Base-by-base conservation (phyloP, 2,797 vertebrate genomes). In the Dallia pectoralis region DNA sequence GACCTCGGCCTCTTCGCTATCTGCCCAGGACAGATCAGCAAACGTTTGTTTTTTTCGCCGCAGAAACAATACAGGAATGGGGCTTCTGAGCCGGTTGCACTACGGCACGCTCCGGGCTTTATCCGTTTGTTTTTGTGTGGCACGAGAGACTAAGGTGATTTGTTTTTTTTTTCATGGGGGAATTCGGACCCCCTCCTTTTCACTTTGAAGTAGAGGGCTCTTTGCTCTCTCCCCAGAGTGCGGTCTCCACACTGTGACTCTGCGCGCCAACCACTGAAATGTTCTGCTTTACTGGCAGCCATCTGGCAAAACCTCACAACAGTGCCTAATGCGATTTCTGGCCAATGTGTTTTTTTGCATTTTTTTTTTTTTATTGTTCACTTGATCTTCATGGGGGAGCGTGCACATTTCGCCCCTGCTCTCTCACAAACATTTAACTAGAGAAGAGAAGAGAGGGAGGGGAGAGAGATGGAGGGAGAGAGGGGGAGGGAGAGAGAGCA, bases 271-370 rank as follows among this genome's bases (percentile, higher is more conserved):
- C 47, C n/a, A 56, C 73, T 72, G 69, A 77, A 85, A 76, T 84
- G 75, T 88, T 86, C 78, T 87, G 85, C 81, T 82, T 85, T 84
- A 81, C 84, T 81, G 78, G 79, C 82, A 84, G 85, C 88, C 87
- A 90, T 88, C 87, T 90, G 89, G 85, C 84, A 81, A 79, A 84
- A 78, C 77, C 79, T 88, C 81, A 84, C 84, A 87, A 83, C 79
- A 82, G 77, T 76, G 81, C 77, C 78, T 86, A 86, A 88, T 85
- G 79, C 74, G 85, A 80, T 88, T 89, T 82, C 75, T 80, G 77
- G 25, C 53, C 66, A 67, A 76, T 75, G 77, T 56, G 33, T 84
- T 59, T 25, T 27, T 33, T 15, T 29, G n/a, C n/a, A n/a, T n/a
- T 1, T 3, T 81, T 85, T 76, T 74, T 79, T 51, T 74, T 79